phyloP scores from a whole-genome alignment of 2,797 vertebrate species.

The Arctocebus calabarensis region DNA sequence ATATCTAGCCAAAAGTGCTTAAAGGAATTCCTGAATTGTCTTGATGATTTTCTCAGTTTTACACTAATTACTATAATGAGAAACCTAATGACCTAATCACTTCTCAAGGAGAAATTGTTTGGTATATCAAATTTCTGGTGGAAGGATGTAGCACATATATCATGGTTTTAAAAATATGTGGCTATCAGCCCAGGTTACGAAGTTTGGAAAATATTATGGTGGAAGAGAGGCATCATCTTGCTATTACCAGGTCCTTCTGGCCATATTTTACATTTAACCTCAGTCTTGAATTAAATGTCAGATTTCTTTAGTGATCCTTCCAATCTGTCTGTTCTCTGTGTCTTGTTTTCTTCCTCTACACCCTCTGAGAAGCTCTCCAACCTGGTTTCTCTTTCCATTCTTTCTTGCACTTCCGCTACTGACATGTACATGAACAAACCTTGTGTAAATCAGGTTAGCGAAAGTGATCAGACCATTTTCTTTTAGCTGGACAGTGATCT shows the following conservation, averaged over 20 bases:
- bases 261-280: conserved; percentile 25
- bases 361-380: neutral
- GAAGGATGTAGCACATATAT: neutral
- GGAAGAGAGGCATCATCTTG: neutral
- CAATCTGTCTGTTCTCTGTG: neutral
- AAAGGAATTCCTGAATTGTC: conserved; percentile 61
- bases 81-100: conserved; percentile 53
- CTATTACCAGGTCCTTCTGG: conserved; percentile 18
- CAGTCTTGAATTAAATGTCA: conserved; percentile 1
- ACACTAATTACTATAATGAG: conserved; percentile 61
- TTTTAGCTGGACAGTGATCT: neutral
- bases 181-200: conserved; percentile 50
- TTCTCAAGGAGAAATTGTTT: conserved; percentile 56
- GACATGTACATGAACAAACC: neutral
- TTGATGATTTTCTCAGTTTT: conserved; percentile 66
- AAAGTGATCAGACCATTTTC: neutral
- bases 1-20: conserved; percentile 23
- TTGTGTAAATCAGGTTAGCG: neutral
- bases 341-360: neutral
- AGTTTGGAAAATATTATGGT: neutral
- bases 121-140: conserved; percentile 25
- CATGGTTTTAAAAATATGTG: neutral
- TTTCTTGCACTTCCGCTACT: neutral
- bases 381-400: neutral
- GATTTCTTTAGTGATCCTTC: conserved; percentile 28